phyloP scores from a whole-genome alignment of 1,140 invertebrate genomes.

The Zaprionus lachaisei region DNA sequence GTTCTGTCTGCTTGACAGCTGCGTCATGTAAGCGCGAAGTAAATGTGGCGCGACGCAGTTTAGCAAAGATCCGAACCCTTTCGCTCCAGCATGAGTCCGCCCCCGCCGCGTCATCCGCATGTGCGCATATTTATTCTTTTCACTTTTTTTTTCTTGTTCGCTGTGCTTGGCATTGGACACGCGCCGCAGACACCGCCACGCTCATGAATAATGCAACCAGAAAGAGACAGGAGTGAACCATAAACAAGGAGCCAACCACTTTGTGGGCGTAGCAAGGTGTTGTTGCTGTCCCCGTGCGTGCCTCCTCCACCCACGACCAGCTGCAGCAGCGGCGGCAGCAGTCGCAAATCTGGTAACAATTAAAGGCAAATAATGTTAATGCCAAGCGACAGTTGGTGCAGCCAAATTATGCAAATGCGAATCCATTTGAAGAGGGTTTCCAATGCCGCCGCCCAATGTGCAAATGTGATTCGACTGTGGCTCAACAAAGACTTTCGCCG shows the following conservation, averaged over 20 bases:
- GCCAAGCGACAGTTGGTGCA: constrained; percentile 52
- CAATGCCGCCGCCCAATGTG: constrained; percentile 12
- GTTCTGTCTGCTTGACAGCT: constrained; percentile 27
- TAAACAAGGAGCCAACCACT: constrained; percentile 33
- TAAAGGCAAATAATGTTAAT: constrained; percentile 59
- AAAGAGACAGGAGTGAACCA: constrained; percentile 27
- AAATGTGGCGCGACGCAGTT: constrained; percentile 39
- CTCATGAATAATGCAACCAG: constrained; percentile 53
- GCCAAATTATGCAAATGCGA: constrained; percentile 52
- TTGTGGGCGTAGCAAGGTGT: constrained; percentile 24
- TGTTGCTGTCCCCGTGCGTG: background rate
- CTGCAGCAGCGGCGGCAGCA: constrained; percentile 8
- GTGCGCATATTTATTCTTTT: constrained; percentile 7
- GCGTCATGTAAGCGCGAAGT: constrained; percentile 47
- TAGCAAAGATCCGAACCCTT: background rate
- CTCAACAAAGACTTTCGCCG: constrained; percentile 5
- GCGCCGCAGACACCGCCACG: constrained; percentile 25
- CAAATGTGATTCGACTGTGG: constrained; percentile 20
- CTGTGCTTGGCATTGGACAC: constrained; percentile 25
- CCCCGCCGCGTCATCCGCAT: background rate
- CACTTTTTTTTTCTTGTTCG: constrained; percentile 4
- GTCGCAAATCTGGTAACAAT: constrained; percentile 43
- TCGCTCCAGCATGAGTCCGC: background rate
- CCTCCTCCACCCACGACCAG: background rate
- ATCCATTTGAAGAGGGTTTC: constrained; percentile 49